These are phyloP conservation scores for Poeciliopsis presidionis DNA, from an alignment of 2,797 vertebrate genomes.

Conservation along the genomic window DNA sequence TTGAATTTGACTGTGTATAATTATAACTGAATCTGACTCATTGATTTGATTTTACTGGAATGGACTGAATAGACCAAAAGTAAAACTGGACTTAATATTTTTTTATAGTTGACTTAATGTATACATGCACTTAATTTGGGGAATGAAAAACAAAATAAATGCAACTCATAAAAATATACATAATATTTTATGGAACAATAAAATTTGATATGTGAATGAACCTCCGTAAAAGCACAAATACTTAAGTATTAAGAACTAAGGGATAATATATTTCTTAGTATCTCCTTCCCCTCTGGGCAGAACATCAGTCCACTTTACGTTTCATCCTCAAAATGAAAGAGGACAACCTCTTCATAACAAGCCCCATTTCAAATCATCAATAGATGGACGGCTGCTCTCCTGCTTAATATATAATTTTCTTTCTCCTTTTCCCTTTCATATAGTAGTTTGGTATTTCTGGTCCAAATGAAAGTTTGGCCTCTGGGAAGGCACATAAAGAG, in stretches of 20 bases:
- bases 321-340: slow-evolving; percentile 62
- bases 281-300: slow-evolving; percentile 45
- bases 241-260: not conserved
- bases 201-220: not conserved
- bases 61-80: not conserved
- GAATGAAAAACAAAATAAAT: not conserved
- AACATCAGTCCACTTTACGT: slow-evolving; percentile 41
- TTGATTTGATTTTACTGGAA: not conserved
- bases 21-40: not conserved
- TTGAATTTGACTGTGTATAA: not conserved
- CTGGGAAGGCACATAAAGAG: slow-evolving; percentile 67
- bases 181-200: too few species aligned
- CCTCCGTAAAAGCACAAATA: not conserved
- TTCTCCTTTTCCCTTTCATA: slow-evolving; percentile 66
- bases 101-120: not conserved
- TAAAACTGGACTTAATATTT: not conserved
- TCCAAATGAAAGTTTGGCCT: slow-evolving; percentile 67
- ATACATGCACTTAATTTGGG: not conserved
- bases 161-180: not conserved
- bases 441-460: slow-evolving; percentile 59
- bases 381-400: slow-evolving; percentile 44
- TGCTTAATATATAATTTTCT: slow-evolving; percentile 64
- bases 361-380: slow-evolving; percentile 62
- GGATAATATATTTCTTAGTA: slow-evolving; percentile 48
- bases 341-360: slow-evolving; percentile 57